Percentiles rank a stretch among this genome's conserved stretches.
Conservation (phyloP, 2,888 invertebrate species). For the Pandemis heparana region DNA sequence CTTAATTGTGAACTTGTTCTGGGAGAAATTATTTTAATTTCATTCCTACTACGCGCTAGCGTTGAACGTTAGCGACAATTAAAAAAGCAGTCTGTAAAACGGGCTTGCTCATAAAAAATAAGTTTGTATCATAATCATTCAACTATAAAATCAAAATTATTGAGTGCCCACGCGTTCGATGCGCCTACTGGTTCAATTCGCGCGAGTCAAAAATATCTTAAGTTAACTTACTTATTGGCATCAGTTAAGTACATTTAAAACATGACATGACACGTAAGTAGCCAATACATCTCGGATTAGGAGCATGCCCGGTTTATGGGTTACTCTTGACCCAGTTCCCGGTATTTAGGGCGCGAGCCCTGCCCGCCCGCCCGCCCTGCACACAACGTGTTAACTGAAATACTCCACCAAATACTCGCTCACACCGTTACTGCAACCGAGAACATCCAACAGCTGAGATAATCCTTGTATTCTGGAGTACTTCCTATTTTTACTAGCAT, state of each 20-base stretch:
- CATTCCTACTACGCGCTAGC: too few relatives aligned
- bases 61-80: too few relatives aligned
- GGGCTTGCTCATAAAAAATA: too few relatives aligned
- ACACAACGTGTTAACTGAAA: constrained; percentile 41
- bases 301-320: constrained; percentile 45
- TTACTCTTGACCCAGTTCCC: constrained; percentile 77
- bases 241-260: not conserved
- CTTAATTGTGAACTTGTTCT: too few relatives aligned
- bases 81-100: too few relatives aligned
- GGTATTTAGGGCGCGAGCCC: constrained; percentile 66
- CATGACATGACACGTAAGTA: constrained; percentile 1
- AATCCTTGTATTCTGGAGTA: not conserved
- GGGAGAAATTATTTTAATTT: too few relatives aligned
- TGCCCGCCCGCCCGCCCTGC: constrained; percentile 56
- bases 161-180: too few relatives aligned
- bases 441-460: not conserved
- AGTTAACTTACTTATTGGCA: too few relatives aligned
- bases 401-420: constrained; percentile 10
- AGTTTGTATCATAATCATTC: too few relatives aligned
- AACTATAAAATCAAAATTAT: too few relatives aligned
- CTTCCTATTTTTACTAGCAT: not conserved
- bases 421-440: not conserved
- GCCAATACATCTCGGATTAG: constrained; percentile 27
- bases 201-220: too few relatives aligned
- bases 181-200: too few relatives aligned